Conservation (phyloP, 2,888 invertebrate genomes). For the Cephus spinipes region DNA sequence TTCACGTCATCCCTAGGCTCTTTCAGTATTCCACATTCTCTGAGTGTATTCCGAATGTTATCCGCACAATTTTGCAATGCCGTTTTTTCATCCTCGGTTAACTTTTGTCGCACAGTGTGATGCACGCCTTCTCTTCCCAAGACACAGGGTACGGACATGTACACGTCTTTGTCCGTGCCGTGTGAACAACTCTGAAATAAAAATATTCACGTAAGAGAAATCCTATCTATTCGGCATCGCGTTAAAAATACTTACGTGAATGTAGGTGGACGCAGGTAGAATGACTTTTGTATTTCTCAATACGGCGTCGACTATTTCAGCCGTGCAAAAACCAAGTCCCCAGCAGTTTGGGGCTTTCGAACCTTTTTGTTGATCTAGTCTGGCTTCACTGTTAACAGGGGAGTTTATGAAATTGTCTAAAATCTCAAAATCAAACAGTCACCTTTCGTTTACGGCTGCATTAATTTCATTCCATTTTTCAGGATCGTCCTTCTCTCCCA, state of each 20-base stretch:
- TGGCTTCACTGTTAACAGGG: constrained; percentile 33
- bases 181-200: constrained; percentile 59
- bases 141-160: constrained; percentile 71
- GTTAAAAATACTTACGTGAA: constrained; percentile 55
- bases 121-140: constrained; percentile 67
- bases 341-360: constrained; percentile 62
- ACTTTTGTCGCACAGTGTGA: constrained; percentile 67
- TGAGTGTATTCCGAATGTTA: constrained; percentile 49
- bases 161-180: constrained; percentile 72
- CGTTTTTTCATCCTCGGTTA: constrained; percentile 60
- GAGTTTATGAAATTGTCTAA: background rate
- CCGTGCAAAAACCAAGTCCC: constrained; percentile 66
- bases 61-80: constrained; percentile 54
- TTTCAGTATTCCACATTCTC: constrained; percentile 55
- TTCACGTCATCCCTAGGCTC: constrained; percentile 36
- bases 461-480: constrained; percentile 68
- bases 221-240: constrained; percentile 12
- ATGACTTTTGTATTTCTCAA: constrained; percentile 65
- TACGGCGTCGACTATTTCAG: constrained; percentile 64
- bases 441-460: constrained; percentile 49
- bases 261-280: constrained; percentile 64
- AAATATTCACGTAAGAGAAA: background rate
- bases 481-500: constrained; percentile 70
- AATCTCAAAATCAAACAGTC: constrained; percentile 5
- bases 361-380: constrained; percentile 45